phyloP scores from a whole-genome alignment of 1,140 invertebrate genomes.

The Zophobas atratus region DNA sequence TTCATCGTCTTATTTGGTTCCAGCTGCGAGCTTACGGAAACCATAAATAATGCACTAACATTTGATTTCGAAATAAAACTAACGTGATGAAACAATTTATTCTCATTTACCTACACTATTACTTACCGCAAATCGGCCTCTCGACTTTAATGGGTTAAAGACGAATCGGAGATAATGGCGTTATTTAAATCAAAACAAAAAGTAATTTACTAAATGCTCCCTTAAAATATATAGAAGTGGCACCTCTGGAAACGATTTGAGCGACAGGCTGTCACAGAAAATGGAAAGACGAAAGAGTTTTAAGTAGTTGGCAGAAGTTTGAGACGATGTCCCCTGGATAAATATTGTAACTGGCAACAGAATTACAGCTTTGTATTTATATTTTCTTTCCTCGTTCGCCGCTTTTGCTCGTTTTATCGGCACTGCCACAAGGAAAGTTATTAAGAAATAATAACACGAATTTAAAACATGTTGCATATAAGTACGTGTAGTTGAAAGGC shows the following conservation, averaged over 20 bases:
- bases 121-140: too few species aligned
- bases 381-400: background rate
- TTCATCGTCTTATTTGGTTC: too few species aligned
- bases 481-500: too few species aligned
- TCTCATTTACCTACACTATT: too few species aligned
- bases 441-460: too few species aligned
- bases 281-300: constrained; percentile 67
- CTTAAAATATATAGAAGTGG: constrained; percentile 56
- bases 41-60: too few species aligned
- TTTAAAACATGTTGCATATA: too few species aligned
- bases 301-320: constrained; percentile 67
- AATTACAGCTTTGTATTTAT: constrained; percentile 46
- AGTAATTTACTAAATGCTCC: constrained; percentile 61
- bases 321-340: constrained; percentile 62
- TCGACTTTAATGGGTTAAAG: background rate
- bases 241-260: constrained; percentile 62
- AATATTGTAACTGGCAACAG: constrained; percentile 62
- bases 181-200: constrained; percentile 53
- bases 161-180: constrained; percentile 2
- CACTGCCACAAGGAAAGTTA: too few species aligned
- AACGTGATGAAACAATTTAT: too few species aligned
- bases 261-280: constrained; percentile 66
- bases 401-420: too few species aligned
- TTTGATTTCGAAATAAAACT: too few species aligned
- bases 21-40: too few species aligned